phyloP scores from a whole-genome alignment of 2,113 vertebrate species.

The Antechinus stuartii region DNA sequence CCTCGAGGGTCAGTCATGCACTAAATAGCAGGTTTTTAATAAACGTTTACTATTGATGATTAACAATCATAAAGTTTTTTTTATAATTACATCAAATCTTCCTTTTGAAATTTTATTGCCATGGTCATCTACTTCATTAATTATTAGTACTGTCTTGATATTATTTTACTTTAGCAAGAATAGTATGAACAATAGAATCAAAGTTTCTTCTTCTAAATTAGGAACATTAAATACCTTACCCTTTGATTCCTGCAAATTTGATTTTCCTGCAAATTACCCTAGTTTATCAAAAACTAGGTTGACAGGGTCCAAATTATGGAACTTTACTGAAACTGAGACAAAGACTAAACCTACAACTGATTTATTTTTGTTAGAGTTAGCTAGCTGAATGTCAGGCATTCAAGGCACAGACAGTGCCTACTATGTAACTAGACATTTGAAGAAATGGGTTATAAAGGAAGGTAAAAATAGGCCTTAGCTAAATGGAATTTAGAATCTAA shows the following conservation, averaged over 20 bases:
- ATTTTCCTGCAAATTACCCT: not conserved
- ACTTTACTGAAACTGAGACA: not conserved
- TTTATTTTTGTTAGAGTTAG: not conserved
- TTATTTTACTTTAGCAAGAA: not conserved
- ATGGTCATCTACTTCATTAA: not conserved
- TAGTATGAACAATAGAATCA: not conserved
- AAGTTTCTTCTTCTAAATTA: not conserved
- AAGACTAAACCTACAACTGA: constrained; percentile 14
- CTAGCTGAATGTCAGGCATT: not conserved
- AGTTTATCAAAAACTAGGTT: not conserved
- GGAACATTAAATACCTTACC: not conserved
- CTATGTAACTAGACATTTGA: not conserved
- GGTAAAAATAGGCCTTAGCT: not conserved
- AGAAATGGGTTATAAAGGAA: not conserved
- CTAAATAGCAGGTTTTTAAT: not conserved
- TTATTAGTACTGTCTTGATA: not conserved
- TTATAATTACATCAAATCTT: not conserved
- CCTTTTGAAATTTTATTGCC: not conserved
- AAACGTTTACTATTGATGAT: not conserved
- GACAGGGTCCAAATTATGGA: not conserved
- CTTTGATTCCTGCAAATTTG: not conserved
- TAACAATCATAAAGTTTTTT: not conserved
- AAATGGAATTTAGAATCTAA: not conserved
- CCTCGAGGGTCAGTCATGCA: not conserved
- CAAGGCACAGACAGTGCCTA: not conserved